Percentiles rank a stretch among this genome's conserved stretches.
These are phyloP conservation scores for Caenorhabditis drosophilae DNA, from an alignment of 2,888 invertebrate genomes.

Conservation along the genomic window DNA sequence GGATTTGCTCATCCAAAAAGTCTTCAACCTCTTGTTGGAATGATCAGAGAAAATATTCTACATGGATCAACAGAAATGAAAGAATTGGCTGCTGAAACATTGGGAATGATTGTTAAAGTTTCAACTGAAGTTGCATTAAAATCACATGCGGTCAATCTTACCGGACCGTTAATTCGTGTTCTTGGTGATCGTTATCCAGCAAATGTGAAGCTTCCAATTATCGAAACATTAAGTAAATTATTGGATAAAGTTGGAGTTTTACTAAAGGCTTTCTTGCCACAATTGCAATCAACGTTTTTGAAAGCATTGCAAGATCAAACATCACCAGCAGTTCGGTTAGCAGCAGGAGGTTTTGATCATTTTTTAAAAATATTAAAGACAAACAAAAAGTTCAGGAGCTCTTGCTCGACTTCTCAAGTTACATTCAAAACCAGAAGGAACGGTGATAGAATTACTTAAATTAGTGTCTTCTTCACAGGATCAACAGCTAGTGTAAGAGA, in stretches of 20 bases:
- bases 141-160: slow-evolving; percentile 91
- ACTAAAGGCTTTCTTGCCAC: slow-evolving; percentile 96
- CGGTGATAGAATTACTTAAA: slow-evolving; percentile 90
- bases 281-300: slow-evolving; percentile 95
- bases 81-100: slow-evolving; percentile 89
- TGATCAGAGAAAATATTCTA: slow-evolving; percentile 93
- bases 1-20: slow-evolving; percentile 74
- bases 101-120: slow-evolving; percentile 80
- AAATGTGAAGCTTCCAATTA: slow-evolving; percentile 91
- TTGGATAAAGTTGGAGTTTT: slow-evolving; percentile 84
- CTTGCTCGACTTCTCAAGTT: slow-evolving; percentile 73
- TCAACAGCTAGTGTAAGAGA: slow-evolving; percentile 76
- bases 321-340: slow-evolving; percentile 52
- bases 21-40: slow-evolving; percentile 88
- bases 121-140: slow-evolving; percentile 51
- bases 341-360: slow-evolving; percentile 52
- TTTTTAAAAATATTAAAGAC: no score
- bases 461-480: slow-evolving; percentile 85
- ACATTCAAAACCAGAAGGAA: slow-evolving; percentile 89
- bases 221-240: slow-evolving; percentile 90
- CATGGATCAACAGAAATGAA: slow-evolving; percentile 74
- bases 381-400: no score
- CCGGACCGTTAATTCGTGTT: slow-evolving; percentile 95
- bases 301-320: slow-evolving; percentile 87
- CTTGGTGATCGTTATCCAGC: slow-evolving; percentile 84